Percentiles rank a stretch among this genome's conserved stretches.
Conservation (phyloP, 2,113 vertebrate genomes). For the Edolisoma coerulescens region DNA sequence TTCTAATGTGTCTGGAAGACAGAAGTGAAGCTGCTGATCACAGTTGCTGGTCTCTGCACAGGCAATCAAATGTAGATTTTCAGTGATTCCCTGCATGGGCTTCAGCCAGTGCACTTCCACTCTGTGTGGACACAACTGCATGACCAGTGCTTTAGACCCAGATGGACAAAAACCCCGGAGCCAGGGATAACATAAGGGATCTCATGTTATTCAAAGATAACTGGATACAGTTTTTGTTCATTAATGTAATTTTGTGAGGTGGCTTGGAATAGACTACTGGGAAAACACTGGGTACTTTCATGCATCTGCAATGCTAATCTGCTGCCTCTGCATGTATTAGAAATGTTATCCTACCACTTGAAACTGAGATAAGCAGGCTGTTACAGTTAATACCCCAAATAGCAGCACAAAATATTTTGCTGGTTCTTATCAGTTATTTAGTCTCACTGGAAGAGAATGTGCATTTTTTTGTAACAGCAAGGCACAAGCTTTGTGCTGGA, state of each 20-base stretch:
- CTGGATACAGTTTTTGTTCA: not conserved
- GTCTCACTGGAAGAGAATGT: not conserved
- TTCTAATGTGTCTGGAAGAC: not conserved
- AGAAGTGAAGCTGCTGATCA: not conserved
- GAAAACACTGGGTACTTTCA: not conserved
- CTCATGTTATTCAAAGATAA: not conserved
- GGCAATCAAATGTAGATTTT: not conserved
- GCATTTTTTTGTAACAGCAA: not conserved
- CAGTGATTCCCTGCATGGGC: not conserved
- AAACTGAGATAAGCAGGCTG: not conserved
- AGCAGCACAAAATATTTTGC: not conserved
- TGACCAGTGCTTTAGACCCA: not conserved
- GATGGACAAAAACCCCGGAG: not conserved
- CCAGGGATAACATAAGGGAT: not conserved
- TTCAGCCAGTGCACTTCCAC: not conserved
- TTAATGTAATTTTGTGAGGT: not conserved
- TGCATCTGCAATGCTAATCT: not conserved
- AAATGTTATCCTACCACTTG: not conserved
- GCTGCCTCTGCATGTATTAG: not conserved
- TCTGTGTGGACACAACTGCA: rapidly evolving
- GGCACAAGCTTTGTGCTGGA: not conserved
- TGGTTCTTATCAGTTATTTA: not conserved
- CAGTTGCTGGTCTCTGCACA: not conserved
- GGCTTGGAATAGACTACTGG: not conserved
- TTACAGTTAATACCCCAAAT: not conserved